Conservation (phyloP, 2,113 vertebrate species). For the Pagrus major region DNA sequence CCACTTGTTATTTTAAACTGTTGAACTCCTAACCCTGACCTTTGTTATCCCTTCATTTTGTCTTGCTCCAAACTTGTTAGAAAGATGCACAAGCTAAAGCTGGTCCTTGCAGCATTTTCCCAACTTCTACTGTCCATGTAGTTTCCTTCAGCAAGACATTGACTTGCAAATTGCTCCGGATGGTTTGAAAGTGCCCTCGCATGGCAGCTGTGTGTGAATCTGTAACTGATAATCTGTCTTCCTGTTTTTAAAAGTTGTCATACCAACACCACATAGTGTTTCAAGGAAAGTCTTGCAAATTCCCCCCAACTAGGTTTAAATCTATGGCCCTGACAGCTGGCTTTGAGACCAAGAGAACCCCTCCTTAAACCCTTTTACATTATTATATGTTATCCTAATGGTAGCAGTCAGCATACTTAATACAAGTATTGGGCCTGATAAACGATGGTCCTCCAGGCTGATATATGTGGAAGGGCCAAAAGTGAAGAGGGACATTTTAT, state of each 20-base stretch:
- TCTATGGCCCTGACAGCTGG: slow-evolving; percentile 26
- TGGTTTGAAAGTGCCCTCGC: neutral
- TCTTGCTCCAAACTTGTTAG: neutral
- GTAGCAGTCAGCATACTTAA: slow-evolving; percentile 75
- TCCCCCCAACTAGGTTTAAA: slow-evolving; percentile 23
- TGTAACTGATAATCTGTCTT: neutral
- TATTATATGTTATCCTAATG: slow-evolving; percentile 81
- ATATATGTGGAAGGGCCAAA: slow-evolving; percentile 76
- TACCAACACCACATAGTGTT: neutral
- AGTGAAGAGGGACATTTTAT: slow-evolving; percentile 73
- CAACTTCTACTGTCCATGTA: neutral
- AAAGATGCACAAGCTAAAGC: neutral
- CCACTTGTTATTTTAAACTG: neutral
- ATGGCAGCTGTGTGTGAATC: neutral
- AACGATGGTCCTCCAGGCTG: slow-evolving; percentile 66
- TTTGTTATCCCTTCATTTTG: neutral
- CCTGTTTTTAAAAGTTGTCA: neutral
- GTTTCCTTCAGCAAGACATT: neutral
- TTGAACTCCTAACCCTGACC: neutral
- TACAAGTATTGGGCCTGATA: slow-evolving; percentile 64
- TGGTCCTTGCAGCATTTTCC: too few relatives aligned
- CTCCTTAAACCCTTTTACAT: slow-evolving; percentile 62
- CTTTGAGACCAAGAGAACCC: slow-evolving; percentile 21
- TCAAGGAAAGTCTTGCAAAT: slow-evolving; percentile 10
- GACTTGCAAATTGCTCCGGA: neutral